Percentiles rank a stretch among this genome's conserved stretches.
These are phyloP conservation scores for Portevinia maculata DNA, from an alignment of 2,888 invertebrate species.

Conservation along the genomic window DNA sequence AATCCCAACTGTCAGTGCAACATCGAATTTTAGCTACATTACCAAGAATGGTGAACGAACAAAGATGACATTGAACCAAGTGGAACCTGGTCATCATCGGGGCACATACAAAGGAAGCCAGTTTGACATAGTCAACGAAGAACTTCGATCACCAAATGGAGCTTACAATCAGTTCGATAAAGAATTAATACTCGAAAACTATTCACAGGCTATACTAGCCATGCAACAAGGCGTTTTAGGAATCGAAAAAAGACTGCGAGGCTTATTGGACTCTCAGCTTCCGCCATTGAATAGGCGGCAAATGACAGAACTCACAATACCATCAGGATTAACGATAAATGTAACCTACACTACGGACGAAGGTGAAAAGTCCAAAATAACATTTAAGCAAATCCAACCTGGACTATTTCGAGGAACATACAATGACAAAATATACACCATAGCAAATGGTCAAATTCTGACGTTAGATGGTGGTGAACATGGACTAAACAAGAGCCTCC, in stretches of 20 bases:
- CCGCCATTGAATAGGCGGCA: constrained; percentile 1
- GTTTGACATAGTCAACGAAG: constrained; percentile 37
- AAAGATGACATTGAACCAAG: constrained; percentile 56
- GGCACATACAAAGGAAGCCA: constrained; percentile 40
- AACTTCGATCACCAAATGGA: constrained; percentile 20
- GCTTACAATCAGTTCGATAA: constrained; percentile 29
- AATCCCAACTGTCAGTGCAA: constrained; percentile 37
- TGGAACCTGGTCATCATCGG: constrained; percentile 7
- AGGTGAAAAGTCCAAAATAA: constrained; percentile 57
- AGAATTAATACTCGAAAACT: constrained; percentile 44
- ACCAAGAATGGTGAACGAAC: constrained; percentile 33
- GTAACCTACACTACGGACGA: constrained; percentile 53
- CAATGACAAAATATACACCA: constrained; percentile 37
- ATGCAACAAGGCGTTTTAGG: constrained; percentile 49
- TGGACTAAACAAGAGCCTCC: constrained; percentile 40
- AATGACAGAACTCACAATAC: constrained; percentile 25
- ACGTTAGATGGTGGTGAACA: constrained; percentile 11
- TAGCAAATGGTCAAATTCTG: constrained; percentile 59
- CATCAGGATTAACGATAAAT: constrained; percentile 44
- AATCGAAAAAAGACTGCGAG: constrained; percentile 16
- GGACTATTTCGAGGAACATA: constrained; percentile 59
- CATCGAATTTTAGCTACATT: constrained; percentile 57
- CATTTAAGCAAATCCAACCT: constrained; percentile 58
- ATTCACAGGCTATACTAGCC: constrained; percentile 43
- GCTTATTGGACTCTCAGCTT: background rate